Conservation (phyloP, 2,113 vertebrate species). For the Vidua macroura region DNA sequence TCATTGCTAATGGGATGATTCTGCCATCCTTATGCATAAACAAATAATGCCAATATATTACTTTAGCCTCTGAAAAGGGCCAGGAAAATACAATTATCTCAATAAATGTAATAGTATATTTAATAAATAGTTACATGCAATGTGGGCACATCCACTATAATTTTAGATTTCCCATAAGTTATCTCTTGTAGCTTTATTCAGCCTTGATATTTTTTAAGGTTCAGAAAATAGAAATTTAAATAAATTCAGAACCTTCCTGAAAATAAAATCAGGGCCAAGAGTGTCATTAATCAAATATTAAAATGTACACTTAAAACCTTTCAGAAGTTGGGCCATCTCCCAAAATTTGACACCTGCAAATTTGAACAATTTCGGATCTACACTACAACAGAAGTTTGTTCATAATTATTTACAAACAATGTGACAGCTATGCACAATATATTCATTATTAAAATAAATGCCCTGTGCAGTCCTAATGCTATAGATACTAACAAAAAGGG, state of each 20-base stretch:
- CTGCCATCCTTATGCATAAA: constrained; percentile 9
- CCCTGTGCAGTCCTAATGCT: background rate
- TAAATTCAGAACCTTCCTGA: background rate
- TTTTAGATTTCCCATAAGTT: background rate
- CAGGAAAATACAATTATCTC: constrained; percentile 7
- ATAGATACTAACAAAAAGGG: background rate
- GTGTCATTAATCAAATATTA: background rate
- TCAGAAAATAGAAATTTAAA: background rate
- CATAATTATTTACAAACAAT: constrained; percentile 1
- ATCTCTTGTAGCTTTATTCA: background rate
- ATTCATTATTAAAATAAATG: background rate
- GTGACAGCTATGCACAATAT: background rate
- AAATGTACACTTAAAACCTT: background rate
- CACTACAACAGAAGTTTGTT: background rate
- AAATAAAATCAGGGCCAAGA: background rate
- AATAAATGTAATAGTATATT: background rate
- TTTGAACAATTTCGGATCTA: background rate
- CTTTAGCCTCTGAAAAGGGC: constrained; percentile 24
- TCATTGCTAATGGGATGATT: background rate
- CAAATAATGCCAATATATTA: constrained; percentile 30
- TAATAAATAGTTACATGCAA: background rate
- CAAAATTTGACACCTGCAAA: background rate
- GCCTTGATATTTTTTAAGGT: background rate
- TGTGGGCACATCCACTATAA: background rate
- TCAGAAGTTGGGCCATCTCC: background rate